Conservation (phyloP, 2,888 invertebrate genomes). For the Schrankia costaestrigalis region DNA sequence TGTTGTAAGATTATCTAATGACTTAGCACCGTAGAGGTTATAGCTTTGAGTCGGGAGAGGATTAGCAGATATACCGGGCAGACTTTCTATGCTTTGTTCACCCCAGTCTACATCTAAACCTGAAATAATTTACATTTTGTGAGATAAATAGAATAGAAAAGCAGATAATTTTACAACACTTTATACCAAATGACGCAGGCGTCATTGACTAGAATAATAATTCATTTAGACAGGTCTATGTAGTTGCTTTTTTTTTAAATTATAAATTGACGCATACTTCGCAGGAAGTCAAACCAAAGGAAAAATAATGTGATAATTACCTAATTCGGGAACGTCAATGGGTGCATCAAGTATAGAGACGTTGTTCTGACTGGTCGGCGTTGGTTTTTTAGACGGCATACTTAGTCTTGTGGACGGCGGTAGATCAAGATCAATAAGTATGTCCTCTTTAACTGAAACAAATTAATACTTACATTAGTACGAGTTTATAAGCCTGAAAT, state of each 20-base stretch:
- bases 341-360: conserved; percentile 86
- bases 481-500: no score
- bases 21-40: conserved; percentile 65
- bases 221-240: background rate
- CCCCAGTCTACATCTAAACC: conserved; percentile 60
- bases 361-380: conserved; percentile 34
- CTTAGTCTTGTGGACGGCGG: conserved; percentile 75
- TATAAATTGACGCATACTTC: background rate
- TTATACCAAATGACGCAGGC: no score
- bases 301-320: conserved; percentile 39
- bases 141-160: background rate
- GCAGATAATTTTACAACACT: no score
- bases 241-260: no score
- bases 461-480: background rate
- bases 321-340: conserved; percentile 84
- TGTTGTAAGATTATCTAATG: conserved; percentile 59
- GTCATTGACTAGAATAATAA: background rate
- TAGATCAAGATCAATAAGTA: conserved; percentile 86
- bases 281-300: background rate
- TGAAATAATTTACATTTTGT: conserved; percentile 34
- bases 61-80: conserved; percentile 49
- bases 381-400: conserved; percentile 37
- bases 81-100: conserved; percentile 64
- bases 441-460: conserved; percentile 81
- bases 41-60: conserved; percentile 38